phyloP scores from a whole-genome alignment of 2,888 invertebrate genomes.

The Phymatocera aterrima region DNA sequence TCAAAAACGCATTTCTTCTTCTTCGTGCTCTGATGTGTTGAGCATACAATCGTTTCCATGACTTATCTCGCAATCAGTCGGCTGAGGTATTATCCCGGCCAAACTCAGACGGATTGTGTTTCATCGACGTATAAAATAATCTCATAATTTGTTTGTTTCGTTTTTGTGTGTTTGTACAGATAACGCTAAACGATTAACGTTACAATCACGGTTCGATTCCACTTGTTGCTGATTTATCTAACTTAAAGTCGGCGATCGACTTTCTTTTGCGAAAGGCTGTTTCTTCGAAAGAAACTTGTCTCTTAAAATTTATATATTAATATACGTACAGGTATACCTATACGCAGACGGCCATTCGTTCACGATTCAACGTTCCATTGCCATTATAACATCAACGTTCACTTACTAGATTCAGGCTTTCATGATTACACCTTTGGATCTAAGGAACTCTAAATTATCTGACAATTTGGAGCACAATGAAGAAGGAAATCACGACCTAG shows the following conservation, averaged over 20 bases:
- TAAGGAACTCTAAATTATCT: neutral
- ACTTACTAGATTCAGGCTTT: neutral
- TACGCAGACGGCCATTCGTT: neutral
- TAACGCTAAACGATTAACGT: neutral
- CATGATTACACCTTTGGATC: neutral
- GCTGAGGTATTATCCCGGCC: neutral
- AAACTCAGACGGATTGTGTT: neutral
- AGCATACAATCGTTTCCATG: neutral
- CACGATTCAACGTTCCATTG: neutral
- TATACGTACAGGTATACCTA: neutral
- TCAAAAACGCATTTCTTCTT: neutral
- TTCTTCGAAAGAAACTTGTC: slow-evolving; percentile 35
- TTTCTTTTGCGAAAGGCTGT: slow-evolving; percentile 40
- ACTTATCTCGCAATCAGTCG: slow-evolving; percentile 3
- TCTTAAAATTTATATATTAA: neutral
- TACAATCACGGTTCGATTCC: neutral
- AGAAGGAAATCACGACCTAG: neutral
- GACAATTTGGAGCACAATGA: neutral
- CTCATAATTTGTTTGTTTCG: neutral
- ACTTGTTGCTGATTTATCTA: slow-evolving; percentile 7
- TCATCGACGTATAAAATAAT: neutral
- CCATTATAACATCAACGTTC: slow-evolving; percentile 1
- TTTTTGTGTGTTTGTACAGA: too few species aligned
- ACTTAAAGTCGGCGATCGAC: neutral
- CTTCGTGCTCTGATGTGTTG: neutral